phyloP scores from a whole-genome alignment of 2,113 vertebrate species.

The Bungarus multicinctus region DNA sequence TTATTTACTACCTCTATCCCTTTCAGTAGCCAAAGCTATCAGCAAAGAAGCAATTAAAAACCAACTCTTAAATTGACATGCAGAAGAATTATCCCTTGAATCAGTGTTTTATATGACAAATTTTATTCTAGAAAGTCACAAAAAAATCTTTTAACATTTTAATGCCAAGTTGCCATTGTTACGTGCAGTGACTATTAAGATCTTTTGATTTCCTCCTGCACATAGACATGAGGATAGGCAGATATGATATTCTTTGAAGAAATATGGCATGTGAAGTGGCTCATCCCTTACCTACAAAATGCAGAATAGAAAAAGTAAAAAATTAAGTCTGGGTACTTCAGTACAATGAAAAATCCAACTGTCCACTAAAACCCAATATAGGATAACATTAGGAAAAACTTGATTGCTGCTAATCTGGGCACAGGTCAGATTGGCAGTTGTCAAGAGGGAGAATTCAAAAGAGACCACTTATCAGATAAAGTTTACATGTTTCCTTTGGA shows the following conservation, averaged over 20 bases:
- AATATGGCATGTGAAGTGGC: not conserved
- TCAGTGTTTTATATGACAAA: not conserved
- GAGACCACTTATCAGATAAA: constrained; percentile 6
- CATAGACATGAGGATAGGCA: not conserved
- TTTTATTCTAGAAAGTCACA: not conserved
- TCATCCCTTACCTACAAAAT: not conserved
- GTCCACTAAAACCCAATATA: constrained; percentile 1
- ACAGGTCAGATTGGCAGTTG: constrained; percentile 2
- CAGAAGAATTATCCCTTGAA: not conserved
- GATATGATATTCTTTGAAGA: not conserved
- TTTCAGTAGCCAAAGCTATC: not conserved
- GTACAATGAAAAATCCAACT: constrained; percentile 12
- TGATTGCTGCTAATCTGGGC: not conserved
- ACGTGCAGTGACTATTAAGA: not conserved
- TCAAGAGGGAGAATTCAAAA: not conserved
- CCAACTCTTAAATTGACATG: not conserved
- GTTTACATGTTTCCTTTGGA: constrained; percentile 1
- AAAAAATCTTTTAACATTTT: not conserved
- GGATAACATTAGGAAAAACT: constrained; percentile 6
- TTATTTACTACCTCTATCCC: not conserved
- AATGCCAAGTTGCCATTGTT: not conserved
- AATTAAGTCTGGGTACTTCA: constrained; percentile 16
- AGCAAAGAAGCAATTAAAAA: constrained; percentile 16
- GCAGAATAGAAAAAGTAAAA: not conserved
- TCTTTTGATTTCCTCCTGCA: not conserved